Conservation (phyloP, 2,113 vertebrate species). For the Muntiacus reevesi region DNA sequence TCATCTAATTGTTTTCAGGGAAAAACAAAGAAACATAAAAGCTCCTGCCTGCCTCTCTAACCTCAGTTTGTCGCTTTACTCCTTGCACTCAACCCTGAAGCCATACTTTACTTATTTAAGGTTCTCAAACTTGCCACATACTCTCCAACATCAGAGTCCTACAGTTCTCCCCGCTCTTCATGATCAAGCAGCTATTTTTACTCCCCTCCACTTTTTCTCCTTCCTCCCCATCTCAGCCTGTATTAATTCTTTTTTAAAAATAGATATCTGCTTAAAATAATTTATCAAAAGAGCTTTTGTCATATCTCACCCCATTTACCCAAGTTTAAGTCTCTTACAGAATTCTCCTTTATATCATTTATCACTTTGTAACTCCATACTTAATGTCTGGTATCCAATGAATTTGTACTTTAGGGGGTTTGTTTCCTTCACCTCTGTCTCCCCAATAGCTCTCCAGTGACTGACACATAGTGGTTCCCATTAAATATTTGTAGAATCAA, state of each 20-base stretch:
- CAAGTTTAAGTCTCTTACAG: neutral
- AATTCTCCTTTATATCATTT: neutral
- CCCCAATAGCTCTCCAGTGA: neutral
- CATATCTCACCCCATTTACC: neutral
- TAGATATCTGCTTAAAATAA: neutral
- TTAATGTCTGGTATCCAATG: neutral
- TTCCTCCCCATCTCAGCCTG: neutral
- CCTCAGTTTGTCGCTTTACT: neutral
- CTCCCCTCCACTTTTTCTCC: neutral
- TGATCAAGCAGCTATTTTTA: neutral
- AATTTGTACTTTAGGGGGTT: neutral
- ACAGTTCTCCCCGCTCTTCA: neutral
- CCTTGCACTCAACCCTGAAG: neutral
- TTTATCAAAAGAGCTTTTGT: neutral
- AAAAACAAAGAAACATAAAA: neutral
- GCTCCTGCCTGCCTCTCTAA: neutral
- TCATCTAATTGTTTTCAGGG: neutral
- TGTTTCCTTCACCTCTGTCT: neutral
- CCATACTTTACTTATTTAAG: neutral
- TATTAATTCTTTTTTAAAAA: neutral
- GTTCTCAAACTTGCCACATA: neutral
- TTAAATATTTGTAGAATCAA: neutral
- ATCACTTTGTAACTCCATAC: neutral
- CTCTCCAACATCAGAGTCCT: neutral
- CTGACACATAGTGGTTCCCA: neutral